Percentiles rank a stretch among this genome's conserved stretches.
Evolutionary conservation across 2,113 vertebrate species (phyloP).

Genomic region (Forbesichthys papilliferus): DNA sequence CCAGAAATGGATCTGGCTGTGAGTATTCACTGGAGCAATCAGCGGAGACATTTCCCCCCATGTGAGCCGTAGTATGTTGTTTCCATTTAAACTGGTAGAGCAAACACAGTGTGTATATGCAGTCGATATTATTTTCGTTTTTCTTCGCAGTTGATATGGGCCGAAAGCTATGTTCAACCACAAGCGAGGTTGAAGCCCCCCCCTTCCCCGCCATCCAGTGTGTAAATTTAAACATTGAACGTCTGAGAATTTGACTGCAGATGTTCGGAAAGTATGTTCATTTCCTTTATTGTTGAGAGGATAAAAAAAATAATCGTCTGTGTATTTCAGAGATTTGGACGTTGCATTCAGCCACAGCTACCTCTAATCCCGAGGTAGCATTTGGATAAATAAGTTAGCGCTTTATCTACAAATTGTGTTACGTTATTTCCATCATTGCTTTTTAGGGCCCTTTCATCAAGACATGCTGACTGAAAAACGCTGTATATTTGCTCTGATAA

Average conservation of each 20-base stretch:
- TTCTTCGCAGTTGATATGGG: too few relatives aligned
- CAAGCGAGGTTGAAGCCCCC: slow-evolving; percentile 3
- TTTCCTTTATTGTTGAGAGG: neutral
- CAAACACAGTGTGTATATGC: neutral
- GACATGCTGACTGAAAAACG: slow-evolving; percentile 50
- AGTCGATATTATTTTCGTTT: neutral
- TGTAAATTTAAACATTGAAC: neutral
- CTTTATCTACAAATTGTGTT: slow-evolving; percentile 15
- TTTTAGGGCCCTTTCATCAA: slow-evolving; percentile 21
- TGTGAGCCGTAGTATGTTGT: slow-evolving; percentile 26
- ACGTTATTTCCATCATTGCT: slow-evolving; percentile 7
- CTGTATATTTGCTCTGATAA: slow-evolving; percentile 50
- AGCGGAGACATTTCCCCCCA: slow-evolving; percentile 11
- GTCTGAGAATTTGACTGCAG: neutral
- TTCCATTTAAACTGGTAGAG: slow-evolving; percentile 34
- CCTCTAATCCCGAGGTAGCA: neutral
- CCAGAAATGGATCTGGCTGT: slow-evolving; percentile 13
- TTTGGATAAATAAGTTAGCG: slow-evolving; percentile 16
- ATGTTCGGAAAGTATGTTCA: slow-evolving; percentile 1
- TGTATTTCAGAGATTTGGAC: slow-evolving; percentile 3
- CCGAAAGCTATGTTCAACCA: neutral
- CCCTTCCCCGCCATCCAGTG: neutral
- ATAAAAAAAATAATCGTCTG: neutral
- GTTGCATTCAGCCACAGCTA: slow-evolving; percentile 23
- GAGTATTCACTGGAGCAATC: slow-evolving; percentile 27